Conservation (phyloP, 1,140 invertebrate genomes). For the Bombus turneri region DNA sequence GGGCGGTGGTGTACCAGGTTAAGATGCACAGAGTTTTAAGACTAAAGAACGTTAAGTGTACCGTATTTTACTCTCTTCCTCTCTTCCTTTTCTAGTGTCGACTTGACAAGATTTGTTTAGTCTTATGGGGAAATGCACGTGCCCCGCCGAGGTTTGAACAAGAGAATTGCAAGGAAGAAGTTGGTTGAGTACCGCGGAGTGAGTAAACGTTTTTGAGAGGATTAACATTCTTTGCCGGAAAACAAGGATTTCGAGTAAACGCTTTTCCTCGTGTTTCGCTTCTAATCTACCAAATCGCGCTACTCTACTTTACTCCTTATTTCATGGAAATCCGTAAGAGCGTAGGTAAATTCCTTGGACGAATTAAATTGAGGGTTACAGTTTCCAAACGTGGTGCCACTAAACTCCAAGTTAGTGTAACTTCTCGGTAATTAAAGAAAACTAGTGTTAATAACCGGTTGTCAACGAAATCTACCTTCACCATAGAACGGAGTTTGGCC, state of each 20-base stretch:
- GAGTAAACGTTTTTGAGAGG: neutral
- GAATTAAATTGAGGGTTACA: neutral
- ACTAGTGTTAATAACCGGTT: conserved; percentile 3
- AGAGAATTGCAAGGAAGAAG: neutral
- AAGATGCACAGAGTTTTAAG: conserved; percentile 1
- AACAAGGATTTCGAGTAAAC: neutral
- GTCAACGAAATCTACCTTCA: conserved; percentile 9
- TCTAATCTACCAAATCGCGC: neutral
- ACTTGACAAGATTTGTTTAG: neutral
- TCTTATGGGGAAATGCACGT: neutral
- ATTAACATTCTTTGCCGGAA: neutral
- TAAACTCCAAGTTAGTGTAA: neutral
- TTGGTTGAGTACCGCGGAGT: neutral
- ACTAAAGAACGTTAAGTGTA: neutral
- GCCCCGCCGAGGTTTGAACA: neutral
- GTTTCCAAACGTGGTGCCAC: neutral
- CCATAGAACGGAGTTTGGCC: neutral
- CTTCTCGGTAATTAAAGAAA: neutral
- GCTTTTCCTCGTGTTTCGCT: neutral
- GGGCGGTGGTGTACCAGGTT: neutral
- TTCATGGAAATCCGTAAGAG: neutral
- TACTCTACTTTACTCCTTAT: neutral
- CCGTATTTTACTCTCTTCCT: neutral
- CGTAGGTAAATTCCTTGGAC: neutral
- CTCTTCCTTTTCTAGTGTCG: neutral